A percentile compares a stretch with the other conserved stretches of the same genome.
phyloP scores from a whole-genome alignment of 2,888 invertebrate genomes.

The Sarcophaga subvicina region DNA sequence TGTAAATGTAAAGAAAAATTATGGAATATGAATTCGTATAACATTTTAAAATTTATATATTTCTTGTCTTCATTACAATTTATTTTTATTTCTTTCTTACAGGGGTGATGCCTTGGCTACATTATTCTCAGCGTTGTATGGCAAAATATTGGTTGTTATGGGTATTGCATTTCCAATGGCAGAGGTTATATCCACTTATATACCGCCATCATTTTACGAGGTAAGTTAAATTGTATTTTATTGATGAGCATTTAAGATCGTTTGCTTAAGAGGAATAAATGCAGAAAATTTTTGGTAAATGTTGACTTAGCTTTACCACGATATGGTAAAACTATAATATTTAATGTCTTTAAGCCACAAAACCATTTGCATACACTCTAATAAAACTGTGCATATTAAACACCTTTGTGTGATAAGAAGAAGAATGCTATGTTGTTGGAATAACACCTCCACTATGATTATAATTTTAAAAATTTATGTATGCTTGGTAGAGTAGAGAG shows the following conservation, averaged over 20 bases:
- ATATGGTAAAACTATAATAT: not conserved
- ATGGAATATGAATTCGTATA: not conserved
- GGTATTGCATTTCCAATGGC: constrained; percentile 98
- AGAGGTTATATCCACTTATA: constrained; percentile 96
- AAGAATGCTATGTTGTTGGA: not conserved
- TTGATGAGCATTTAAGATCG: not conserved
- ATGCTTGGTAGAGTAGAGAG: no score
- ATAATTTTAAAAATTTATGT: constrained; percentile 31
- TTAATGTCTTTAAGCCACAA: not conserved
- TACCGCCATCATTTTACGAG: constrained; percentile 96
- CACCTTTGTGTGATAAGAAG: not conserved
- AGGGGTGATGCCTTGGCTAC: constrained; percentile 93
- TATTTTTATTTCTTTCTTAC: constrained; percentile 71
- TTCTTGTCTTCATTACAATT: not conserved
- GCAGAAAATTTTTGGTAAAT: not conserved
- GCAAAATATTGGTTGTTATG: constrained; percentile 96
- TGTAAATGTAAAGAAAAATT: not conserved
- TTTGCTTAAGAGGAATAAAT: not conserved
- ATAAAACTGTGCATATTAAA: constrained; percentile 37
- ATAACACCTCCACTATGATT: not conserved
- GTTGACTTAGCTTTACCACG: not conserved
- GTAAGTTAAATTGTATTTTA: constrained; percentile 81
- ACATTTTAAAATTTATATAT: not conserved
- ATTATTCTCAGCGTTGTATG: constrained; percentile 95
- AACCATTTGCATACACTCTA: not conserved